phyloP scores from a whole-genome alignment of 2,888 invertebrate species.

The Lepeophtheirus nordmannii region DNA sequence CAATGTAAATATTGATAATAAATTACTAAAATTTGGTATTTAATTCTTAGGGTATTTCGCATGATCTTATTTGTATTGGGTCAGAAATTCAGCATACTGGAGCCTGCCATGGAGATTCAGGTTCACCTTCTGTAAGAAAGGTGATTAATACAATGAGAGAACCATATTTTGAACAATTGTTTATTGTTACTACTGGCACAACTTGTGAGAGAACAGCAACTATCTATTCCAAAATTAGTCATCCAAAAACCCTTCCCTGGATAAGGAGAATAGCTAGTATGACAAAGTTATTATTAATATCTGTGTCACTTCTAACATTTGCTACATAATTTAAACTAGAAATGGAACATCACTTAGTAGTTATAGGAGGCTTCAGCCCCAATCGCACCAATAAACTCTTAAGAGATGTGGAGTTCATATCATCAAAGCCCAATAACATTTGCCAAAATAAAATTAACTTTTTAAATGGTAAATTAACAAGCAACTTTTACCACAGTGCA shows the following conservation, averaged over 20 bases:
- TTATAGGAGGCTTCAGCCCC: constrained; percentile 7
- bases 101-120: constrained; percentile 4
- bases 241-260: not conserved
- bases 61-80: constrained; percentile 1
- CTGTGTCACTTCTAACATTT: too few species aligned
- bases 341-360: constrained; percentile 5
- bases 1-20: not conserved
- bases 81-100: not conserved
- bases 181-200: not conserved
- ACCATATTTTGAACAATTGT: not conserved
- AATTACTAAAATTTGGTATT: not conserved
- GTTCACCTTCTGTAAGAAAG: not conserved
- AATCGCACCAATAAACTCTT: not conserved
- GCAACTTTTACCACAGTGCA: not conserved
- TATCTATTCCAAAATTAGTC: not conserved
- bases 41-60: not conserved
- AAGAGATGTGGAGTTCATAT: constrained; percentile 14
- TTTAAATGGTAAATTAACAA: not conserved
- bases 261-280: not conserved
- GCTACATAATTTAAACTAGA: not conserved
- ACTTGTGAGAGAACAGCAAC: not conserved
- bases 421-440: not conserved
- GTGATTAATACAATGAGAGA: not conserved
- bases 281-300: too few species aligned
- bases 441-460: not conserved